phyloP scores from a whole-genome alignment of 2,888 invertebrate genomes.

The Diarsia dahlii region DNA sequence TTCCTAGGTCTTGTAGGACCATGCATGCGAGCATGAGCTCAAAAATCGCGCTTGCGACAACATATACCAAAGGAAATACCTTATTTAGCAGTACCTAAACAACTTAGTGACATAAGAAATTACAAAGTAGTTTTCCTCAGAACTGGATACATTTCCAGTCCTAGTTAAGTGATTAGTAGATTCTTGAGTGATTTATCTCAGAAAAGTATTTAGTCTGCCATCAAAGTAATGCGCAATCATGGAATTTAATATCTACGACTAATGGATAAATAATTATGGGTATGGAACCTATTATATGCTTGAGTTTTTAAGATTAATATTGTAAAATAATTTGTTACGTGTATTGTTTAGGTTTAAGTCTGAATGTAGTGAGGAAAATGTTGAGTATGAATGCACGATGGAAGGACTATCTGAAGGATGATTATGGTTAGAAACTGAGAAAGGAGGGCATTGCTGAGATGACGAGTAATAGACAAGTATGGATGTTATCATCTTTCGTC shows the following conservation, averaged over 20 bases:
- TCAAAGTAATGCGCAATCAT: constrained; percentile 22
- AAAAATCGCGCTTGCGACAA: no score
- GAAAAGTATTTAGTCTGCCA: constrained; percentile 24
- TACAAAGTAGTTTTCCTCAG: background rate
- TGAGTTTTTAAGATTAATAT: constrained; percentile 3
- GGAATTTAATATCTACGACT: constrained; percentile 11
- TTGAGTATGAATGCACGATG: no score
- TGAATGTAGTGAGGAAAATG: background rate
- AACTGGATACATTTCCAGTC: constrained; percentile 14
- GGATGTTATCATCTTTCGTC: no score
- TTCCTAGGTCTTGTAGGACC: no score
- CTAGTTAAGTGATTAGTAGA: constrained; percentile 41
- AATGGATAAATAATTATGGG: constrained; percentile 25
- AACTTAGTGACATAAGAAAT: background rate
- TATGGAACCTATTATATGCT: background rate
- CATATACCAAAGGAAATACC: background rate
- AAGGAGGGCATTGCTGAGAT: no score
- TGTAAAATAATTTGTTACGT: background rate
- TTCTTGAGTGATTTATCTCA: constrained; percentile 26
- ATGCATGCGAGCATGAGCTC: no score
- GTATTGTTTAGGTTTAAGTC: background rate
- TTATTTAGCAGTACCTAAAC: background rate
- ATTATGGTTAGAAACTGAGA: no score
- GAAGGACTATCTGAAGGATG: no score
- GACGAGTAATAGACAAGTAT: no score